Evolutionary conservation across 2,888 invertebrate genomes (phyloP), one percentile per base, ranked within the genome.

Genomic region (Operophtera brumata): DNA sequence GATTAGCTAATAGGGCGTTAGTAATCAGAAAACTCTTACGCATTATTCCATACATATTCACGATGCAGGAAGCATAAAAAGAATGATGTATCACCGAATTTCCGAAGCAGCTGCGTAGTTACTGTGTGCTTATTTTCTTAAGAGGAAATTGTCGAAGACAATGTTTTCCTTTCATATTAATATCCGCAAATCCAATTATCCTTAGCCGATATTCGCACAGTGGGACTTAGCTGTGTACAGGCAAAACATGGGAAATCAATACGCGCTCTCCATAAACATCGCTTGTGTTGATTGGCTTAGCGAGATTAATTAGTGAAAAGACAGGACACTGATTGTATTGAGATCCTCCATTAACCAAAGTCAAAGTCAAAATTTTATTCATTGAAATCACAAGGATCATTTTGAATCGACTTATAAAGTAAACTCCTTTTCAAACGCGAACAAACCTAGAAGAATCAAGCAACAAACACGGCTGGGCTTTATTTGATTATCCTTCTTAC

Each of bases 161-260:
- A 66, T 68, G 64, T 68, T 68, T 66, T 62, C 57, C 67, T 61
- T 64, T 46, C 61, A 59, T 66, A 62, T 66, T 67, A 67, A 63
- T 65, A 61, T 53, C 54, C 40, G 51, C 55, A 62, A 61, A 63
- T 62, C 64, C 64, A 64, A 65, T 65, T 65, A 65, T 62, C 65
- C 49, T 56, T 53, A 62, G 57, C 47, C 53, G 54, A 58, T 62
- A 57, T 58, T 53, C 49, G 41, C 49, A 50, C 42, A 39, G 47
- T 50, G 50, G 51, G 53, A 53, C 54, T 39, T 41, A 45, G 36
- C 41, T 54, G 49, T 49, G 57, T 54, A 53, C 46, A 57, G 53
- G 39, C 54, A 55, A 62, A 57, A 62, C 57, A 53, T 55, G 37
- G 40, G 20, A 40, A 57, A 62, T 59, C 57, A 57, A 62, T 57